These are phyloP conservation scores for Alloplasta piceator DNA, from an alignment of 2,888 invertebrate genomes.

Conservation along the genomic window DNA sequence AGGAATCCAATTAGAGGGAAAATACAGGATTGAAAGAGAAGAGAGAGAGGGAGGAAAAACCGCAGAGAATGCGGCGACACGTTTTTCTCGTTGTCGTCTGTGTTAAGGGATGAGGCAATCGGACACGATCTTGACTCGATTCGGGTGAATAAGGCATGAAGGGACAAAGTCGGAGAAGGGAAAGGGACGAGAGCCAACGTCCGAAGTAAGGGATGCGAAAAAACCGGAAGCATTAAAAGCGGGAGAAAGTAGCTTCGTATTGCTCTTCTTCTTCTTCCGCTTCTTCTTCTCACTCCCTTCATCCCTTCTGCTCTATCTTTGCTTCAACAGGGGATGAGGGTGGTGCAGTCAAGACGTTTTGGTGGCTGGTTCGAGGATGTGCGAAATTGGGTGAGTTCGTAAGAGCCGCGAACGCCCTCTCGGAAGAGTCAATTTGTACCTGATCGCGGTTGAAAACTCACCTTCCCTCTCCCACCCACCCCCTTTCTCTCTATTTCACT, in stretches of 20 bases:
- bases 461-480: background rate
- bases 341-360: conserved; percentile 34
- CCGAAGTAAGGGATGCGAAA: conserved; percentile 29
- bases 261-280: conserved; percentile 22
- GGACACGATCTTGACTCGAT: conserved; percentile 75
- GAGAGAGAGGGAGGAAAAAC: conserved; percentile 26
- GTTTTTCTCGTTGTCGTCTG: conserved; percentile 39
- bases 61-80: conserved; percentile 24
- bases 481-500: conserved; percentile 34
- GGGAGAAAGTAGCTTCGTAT: conserved; percentile 56
- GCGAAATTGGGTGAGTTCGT: conserved; percentile 64
- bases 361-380: conserved; percentile 45
- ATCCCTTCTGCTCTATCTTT: conserved; percentile 4
- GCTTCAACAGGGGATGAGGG: conserved; percentile 11
- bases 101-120: conserved; percentile 71
- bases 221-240: conserved; percentile 63
- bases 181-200: conserved; percentile 11
- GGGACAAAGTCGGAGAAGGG: conserved; percentile 34
- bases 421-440: conserved; percentile 68
- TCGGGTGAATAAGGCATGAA: conserved; percentile 63
- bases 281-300: background rate
- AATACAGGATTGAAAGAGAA: conserved; percentile 61
- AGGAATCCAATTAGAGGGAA: conserved; percentile 75
- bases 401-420: conserved; percentile 50
- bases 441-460: conserved; percentile 63